Conservation (phyloP, 2,113 vertebrate genomes). For the Vidua chalybeata region DNA sequence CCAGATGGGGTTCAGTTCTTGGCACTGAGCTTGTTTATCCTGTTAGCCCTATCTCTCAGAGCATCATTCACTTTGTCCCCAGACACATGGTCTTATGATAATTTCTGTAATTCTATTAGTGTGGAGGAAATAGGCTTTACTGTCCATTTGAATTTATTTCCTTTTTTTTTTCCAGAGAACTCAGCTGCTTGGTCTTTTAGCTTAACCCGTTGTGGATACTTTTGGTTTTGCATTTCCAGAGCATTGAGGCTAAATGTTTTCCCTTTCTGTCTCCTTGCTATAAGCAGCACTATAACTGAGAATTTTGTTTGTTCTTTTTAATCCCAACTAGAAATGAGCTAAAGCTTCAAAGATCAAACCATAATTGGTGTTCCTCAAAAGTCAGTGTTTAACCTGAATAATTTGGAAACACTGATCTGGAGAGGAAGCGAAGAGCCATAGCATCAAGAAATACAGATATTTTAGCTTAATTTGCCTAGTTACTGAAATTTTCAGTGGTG, state of each 20-base stretch:
- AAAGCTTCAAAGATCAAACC: not conserved
- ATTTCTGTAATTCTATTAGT: slow-evolving; percentile 63
- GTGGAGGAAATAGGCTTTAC: slow-evolving; percentile 52
- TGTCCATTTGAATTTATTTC: slow-evolving; percentile 39
- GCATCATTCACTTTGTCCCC: slow-evolving; percentile 28
- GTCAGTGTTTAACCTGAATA: not conserved
- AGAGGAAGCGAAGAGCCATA: not conserved
- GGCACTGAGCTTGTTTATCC: slow-evolving; percentile 27
- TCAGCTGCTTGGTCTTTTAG: not conserved
- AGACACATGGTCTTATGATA: slow-evolving; percentile 47
- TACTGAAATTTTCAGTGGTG: not conserved
- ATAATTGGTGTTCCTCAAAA: not conserved
- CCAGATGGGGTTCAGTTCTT: not conserved
- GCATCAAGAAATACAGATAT: not conserved
- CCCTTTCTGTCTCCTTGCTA: not conserved
- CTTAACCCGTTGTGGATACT: slow-evolving; percentile 42
- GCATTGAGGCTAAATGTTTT: not conserved
- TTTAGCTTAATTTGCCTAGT: not conserved
- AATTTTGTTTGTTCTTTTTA: not conserved
- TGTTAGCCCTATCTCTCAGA: not conserved
- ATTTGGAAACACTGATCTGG: not conserved
- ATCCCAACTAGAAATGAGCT: not conserved
- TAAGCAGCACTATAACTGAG: not conserved
- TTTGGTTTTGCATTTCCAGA: not conserved
- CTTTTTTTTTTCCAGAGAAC: not conserved